Percentiles rank a stretch among this genome's conserved stretches.
Evolutionary conservation across 2,888 invertebrate genomes (phyloP).

Genomic region (Hoplodrina blanda): DNA sequence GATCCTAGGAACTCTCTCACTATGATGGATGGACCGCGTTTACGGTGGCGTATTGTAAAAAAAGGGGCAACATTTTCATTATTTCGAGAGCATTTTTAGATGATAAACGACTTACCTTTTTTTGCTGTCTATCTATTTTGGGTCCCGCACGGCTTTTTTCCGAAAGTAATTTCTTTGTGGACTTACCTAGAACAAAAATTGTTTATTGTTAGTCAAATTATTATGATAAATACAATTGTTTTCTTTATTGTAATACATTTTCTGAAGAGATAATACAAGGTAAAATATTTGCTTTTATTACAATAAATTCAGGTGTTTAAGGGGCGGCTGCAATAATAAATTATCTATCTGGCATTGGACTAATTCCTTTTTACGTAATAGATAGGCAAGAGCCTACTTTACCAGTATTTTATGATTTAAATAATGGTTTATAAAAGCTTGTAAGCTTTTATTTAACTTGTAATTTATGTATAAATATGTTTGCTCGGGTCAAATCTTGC

Average conservation of each 20-base stretch:
- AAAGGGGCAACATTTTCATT: slow-evolving; percentile 69
- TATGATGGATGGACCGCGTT: slow-evolving; percentile 68
- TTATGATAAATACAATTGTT: slow-evolving; percentile 1
- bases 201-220: slow-evolving; percentile 41
- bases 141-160: slow-evolving; percentile 57
- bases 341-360: not conserved
- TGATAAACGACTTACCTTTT: slow-evolving; percentile 75
- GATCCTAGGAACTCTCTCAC: slow-evolving; percentile 56
- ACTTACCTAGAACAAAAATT: slow-evolving; percentile 74
- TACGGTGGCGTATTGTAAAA: slow-evolving; percentile 64
- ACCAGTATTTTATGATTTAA: too few relatives aligned
- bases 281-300: not conserved
- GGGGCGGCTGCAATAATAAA: not conserved
- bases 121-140: slow-evolving; percentile 64
- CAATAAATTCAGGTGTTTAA: not conserved
- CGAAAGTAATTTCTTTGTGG: slow-evolving; percentile 50
- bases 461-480: too few relatives aligned
- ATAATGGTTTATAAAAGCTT: too few relatives aligned
- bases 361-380: not conserved
- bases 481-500: too few relatives aligned
- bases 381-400: too few relatives aligned
- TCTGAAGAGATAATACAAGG: not conserved
- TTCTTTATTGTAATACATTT: slow-evolving; percentile 8
- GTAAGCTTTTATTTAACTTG: too few relatives aligned
- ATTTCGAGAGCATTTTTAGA: slow-evolving; percentile 68